A percentile compares a stretch with the other conserved stretches of the same genome.
These are phyloP conservation scores for Hymenochirus boettgeri DNA, from an alignment of 2,113 vertebrate genomes.

Conservation along the genomic window DNA sequence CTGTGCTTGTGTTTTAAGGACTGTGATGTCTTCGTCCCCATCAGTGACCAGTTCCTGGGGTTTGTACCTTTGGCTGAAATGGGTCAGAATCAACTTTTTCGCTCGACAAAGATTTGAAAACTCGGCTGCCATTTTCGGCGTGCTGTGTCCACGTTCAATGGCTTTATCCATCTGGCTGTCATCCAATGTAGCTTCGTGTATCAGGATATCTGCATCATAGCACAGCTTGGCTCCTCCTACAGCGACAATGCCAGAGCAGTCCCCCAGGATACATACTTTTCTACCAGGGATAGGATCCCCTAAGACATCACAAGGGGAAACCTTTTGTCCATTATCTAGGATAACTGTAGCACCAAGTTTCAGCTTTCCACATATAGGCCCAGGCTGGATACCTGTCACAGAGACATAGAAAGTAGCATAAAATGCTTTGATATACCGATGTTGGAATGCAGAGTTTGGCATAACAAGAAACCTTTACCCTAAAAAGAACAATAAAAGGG, in stretches of 20 bases:
- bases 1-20: constrained; percentile 75
- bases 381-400: constrained; percentile 73
- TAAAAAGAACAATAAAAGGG: neutral
- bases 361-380: constrained; percentile 78
- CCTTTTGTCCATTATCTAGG: constrained; percentile 60
- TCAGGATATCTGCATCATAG: constrained; percentile 70
- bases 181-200: constrained; percentile 86
- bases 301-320: constrained; percentile 70
- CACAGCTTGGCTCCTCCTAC: constrained; percentile 60
- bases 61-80: constrained; percentile 90
- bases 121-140: constrained; percentile 71
- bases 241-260: constrained; percentile 74
- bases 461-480: too few species aligned
- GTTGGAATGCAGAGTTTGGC: too few species aligned
- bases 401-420: neutral
- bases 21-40: constrained; percentile 56
- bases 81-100: constrained; percentile 67
- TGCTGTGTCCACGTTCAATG: constrained; percentile 82
- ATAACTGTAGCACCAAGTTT: constrained; percentile 71
- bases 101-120: constrained; percentile 68
- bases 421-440: neutral
- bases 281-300: constrained; percentile 71
- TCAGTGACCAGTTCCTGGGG: constrained; percentile 54
- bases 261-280: constrained; percentile 84
- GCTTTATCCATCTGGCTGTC: constrained; percentile 77